phyloP scores from a whole-genome alignment of 2,888 invertebrate species.

The Frankliniella intonsa region DNA sequence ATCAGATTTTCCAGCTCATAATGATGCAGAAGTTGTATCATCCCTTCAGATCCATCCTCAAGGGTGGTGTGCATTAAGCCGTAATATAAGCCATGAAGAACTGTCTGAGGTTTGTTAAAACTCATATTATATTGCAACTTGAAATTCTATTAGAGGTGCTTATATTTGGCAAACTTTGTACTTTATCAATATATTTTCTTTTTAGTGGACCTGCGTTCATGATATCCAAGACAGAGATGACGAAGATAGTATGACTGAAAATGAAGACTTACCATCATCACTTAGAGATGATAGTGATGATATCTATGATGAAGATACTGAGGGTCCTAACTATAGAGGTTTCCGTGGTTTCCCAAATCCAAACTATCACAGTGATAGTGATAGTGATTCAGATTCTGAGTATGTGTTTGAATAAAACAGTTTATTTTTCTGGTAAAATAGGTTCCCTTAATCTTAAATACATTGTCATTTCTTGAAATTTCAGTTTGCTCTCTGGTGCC shows the following conservation, averaged over 20 bases:
- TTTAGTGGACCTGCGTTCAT: slow-evolving; percentile 90
- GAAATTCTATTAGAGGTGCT: background rate
- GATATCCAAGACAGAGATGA: slow-evolving; percentile 71
- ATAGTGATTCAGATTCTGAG: slow-evolving; percentile 33
- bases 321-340: slow-evolving; percentile 30
- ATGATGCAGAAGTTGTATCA: slow-evolving; percentile 86
- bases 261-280: slow-evolving; percentile 34
- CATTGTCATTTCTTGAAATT: background rate
- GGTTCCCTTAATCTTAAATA: background rate
- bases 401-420: background rate
- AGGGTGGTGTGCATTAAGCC: slow-evolving; percentile 82
- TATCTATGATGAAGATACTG: background rate
- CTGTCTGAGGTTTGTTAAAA: slow-evolving; percentile 65
- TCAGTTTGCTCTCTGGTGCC: background rate
- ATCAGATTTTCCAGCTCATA: slow-evolving; percentile 78
- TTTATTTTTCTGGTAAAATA: background rate
- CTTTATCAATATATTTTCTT: slow-evolving; percentile 34
- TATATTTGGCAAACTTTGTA: background rate
- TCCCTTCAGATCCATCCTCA: slow-evolving; percentile 85
- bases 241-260: slow-evolving; percentile 44
- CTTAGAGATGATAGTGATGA: slow-evolving; percentile 2
- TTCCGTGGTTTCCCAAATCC: slow-evolving; percentile 36
- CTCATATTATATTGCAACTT: background rate
- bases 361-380: slow-evolving; percentile 34
- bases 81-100: slow-evolving; percentile 82